phyloP scores from a whole-genome alignment of 2,113 vertebrate species.

The Ctenomys sociabilis region DNA sequence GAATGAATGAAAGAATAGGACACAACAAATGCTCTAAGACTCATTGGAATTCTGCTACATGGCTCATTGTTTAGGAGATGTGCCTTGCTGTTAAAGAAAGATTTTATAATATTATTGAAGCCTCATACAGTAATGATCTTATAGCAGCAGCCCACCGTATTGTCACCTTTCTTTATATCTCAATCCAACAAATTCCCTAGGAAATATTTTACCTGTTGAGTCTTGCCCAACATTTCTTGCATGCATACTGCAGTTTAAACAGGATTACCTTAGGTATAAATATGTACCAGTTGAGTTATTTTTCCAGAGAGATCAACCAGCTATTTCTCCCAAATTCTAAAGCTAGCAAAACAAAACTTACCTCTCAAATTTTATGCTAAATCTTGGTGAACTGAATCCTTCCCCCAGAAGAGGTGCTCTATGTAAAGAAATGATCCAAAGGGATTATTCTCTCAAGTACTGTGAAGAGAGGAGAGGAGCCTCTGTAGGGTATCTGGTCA shows the following conservation, averaged over 20 bases:
- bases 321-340: slow-evolving; percentile 22
- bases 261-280: background rate
- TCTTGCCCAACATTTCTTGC: background rate
- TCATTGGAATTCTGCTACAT: background rate
- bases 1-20: background rate
- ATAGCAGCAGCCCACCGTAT: background rate
- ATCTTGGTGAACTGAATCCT: background rate
- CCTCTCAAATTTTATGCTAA: background rate
- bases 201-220: background rate
- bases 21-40: background rate
- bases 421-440: background rate
- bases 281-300: background rate
- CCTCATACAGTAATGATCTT: background rate
- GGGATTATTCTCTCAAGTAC: background rate
- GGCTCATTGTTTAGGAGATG: background rate
- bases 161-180: background rate
- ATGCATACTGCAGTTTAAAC: background rate
- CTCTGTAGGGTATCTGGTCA: background rate
- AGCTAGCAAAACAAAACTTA: slow-evolving; percentile 28
- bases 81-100: background rate
- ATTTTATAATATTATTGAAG: background rate
- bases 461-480: background rate
- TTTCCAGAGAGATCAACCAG: background rate
- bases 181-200: background rate
- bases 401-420: background rate